Base-by-base conservation (phyloP, 2,888 invertebrate species). In the Rapana venosa region DNA sequence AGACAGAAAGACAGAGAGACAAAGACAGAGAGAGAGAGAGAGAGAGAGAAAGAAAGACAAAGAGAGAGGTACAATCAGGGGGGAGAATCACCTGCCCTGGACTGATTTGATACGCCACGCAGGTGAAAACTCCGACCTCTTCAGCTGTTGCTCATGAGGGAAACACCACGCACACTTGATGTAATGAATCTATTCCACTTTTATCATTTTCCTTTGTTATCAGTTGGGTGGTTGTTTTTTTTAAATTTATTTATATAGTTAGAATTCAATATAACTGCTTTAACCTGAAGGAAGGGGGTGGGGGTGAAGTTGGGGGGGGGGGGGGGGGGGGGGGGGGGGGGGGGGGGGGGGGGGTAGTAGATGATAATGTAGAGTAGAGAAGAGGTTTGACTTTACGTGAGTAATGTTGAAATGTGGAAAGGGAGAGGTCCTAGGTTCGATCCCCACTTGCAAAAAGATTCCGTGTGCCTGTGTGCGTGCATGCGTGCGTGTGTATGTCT, bases 71-170 rank as follows among this genome's bases (percentile, higher is more conserved):
- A 47, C 47, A 47, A 47, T 47, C n/a, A n/a, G 47, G 47, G 47
- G 47, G 47, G 47, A 47, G 17, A 47, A 83, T 79, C 79, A 79
- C 79, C 79, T 79, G 79, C 79, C 35, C 20, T 6, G 13, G 17
- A 17, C 79, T 79, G 79, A 79, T 79, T 35, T 32, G 35, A 79
- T 79, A 20, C 22, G 79, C 35, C 35, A 15, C 5, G 79, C 79
- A 79, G 79, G 32, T 79, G 79, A 32, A 79, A 79, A 13, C 2
- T 32, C 35, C 35, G 5, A 17, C 17, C 35, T 26, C 35, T 79
- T 79, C 79, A 79, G 79, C 79, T 79, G 79, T 79, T 79, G 79
- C 79, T 79, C 17, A 35, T 79, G 47, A 47, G 83, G n/a, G n/a
- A 22, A n/a, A 47, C 47, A 83, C 47, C 11, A 22, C 36, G 11